Percentiles rank a stretch among this genome's conserved stretches.
These are phyloP conservation scores for Lucifuga dentata DNA, from an alignment of 2,113 vertebrate species.

Conservation along the genomic window DNA sequence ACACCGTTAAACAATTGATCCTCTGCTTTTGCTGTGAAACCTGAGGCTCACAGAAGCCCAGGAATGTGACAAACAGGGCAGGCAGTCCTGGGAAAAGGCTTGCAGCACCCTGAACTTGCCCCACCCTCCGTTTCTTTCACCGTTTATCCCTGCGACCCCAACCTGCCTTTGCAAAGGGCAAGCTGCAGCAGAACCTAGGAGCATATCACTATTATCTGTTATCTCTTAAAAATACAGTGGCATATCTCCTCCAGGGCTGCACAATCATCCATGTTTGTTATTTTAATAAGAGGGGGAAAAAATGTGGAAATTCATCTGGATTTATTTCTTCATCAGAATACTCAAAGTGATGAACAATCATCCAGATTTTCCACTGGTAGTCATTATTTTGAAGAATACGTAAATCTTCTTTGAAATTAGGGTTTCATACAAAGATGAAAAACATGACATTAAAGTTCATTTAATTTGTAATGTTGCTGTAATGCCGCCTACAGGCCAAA, in stretches of 20 bases:
- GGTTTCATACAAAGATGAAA: too few species aligned
- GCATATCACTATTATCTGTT: not conserved
- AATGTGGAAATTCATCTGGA: too few species aligned
- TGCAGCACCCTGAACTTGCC: conserved; percentile 31
- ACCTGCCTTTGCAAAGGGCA: conserved; percentile 1
- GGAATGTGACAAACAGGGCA: conserved; percentile 60
- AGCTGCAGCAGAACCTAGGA: not conserved
- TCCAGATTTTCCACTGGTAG: too few species aligned
- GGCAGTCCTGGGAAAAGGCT: conserved; percentile 44
- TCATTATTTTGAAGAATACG: too few species aligned
- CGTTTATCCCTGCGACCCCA: not conserved
- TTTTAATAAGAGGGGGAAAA: too few species aligned
- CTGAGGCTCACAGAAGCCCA: conserved; percentile 43
- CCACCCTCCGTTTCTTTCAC: conserved; percentile 6
- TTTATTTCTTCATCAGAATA: too few species aligned
- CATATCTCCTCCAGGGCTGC: not conserved
- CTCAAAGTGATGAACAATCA: too few species aligned
- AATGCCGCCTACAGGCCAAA: too few species aligned
- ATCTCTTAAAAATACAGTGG: not conserved
- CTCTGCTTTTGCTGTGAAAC: conserved; percentile 19
- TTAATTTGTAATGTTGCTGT: too few species aligned
- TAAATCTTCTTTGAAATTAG: too few species aligned
- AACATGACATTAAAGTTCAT: too few species aligned
- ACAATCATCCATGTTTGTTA: too few species aligned
- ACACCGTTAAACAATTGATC: conserved; percentile 4